Evolutionary conservation across 2,797 vertebrate genomes (phyloP), one percentile per base, ranked within the genome.

Genomic region (Diplodus puntazzo): DNA sequence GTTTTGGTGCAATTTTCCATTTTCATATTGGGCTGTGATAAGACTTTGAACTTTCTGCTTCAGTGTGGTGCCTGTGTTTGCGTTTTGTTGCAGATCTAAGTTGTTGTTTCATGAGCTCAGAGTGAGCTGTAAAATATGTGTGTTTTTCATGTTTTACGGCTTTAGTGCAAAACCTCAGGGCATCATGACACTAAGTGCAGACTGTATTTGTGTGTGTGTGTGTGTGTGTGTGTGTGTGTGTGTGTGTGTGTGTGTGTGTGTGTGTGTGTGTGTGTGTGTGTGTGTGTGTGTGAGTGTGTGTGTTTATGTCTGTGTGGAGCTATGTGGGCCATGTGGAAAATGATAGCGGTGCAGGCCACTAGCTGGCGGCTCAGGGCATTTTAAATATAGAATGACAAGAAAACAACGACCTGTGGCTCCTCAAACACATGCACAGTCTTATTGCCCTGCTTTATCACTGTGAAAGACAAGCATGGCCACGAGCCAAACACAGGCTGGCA

Each of bases 271-370:
- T 68, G 55, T 67, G 63, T 54, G 53, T 63, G 75, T 58, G 65
- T 80, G 75, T 80, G 58, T 68, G 54, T 58, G 61, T 75, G 39
- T 63, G 53, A 64, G 49, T 55, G 58, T 55, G 79, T 68, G 73
- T 81, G 80, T 88, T 80, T 89, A 68, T 42, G 57, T 85, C 39
- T 78, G 72, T 34, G 63, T 54, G 46, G 23, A 77, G 85, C 73
- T 92, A 91, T 93, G 81, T 92, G 83, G 90, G 91, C 88, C 90
- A 89, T 80, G 88, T 92, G 93, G 87, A 94, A 94, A 91, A 88
- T 78, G 87, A 94, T 86, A 92, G 88, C 77, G 3, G 63, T 57
- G 76, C 80, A 80, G 79, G 70, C 79, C 65, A 75, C 74, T 71
- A 61, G 76, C 81, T 87, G 82, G 81, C 87, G 81, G 82, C 78